phyloP scores from a whole-genome alignment of 1,140 invertebrate genomes.

The Halesus radiatus region DNA sequence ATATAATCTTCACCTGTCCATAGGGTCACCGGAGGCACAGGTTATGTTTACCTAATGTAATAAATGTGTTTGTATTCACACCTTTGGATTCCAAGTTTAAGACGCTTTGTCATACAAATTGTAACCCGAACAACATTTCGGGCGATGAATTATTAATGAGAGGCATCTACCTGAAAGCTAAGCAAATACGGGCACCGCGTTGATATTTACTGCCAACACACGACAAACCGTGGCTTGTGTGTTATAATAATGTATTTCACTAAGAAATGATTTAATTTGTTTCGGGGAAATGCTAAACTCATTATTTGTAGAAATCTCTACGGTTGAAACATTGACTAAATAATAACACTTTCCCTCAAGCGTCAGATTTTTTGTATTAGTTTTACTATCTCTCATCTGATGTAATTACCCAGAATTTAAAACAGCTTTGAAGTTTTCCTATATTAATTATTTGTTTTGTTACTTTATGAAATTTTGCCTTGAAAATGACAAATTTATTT shows the following conservation, averaged over 20 bases:
- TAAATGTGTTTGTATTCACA: slow-evolving; percentile 42
- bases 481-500: too few species aligned
- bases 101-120: slow-evolving; percentile 55
- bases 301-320: background rate
- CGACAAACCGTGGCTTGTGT: slow-evolving; percentile 10
- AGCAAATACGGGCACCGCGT: slow-evolving; percentile 29
- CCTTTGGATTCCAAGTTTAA: slow-evolving; percentile 25
- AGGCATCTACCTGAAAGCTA: background rate
- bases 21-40: slow-evolving; percentile 11
- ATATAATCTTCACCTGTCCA: slow-evolving; percentile 26
- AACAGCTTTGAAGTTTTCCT: too few species aligned
- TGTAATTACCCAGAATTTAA: too few species aligned
- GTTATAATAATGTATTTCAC: slow-evolving; percentile 13
- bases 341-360: too few species aligned
- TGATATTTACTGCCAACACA: slow-evolving; percentile 28
- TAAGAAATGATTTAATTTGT: slow-evolving; percentile 31
- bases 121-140: slow-evolving; percentile 48
- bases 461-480: too few species aligned
- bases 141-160: slow-evolving; percentile 57
- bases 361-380: too few species aligned
- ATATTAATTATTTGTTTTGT: too few species aligned
- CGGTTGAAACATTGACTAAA: too few species aligned
- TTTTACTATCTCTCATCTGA: too few species aligned
- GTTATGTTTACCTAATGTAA: slow-evolving; percentile 33
- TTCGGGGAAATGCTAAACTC: background rate